Percentiles rank a stretch among this genome's conserved stretches.
Evolutionary conservation across 2,888 invertebrate species (phyloP).

Genomic region (Petrolisthes cinctipes): DNA sequence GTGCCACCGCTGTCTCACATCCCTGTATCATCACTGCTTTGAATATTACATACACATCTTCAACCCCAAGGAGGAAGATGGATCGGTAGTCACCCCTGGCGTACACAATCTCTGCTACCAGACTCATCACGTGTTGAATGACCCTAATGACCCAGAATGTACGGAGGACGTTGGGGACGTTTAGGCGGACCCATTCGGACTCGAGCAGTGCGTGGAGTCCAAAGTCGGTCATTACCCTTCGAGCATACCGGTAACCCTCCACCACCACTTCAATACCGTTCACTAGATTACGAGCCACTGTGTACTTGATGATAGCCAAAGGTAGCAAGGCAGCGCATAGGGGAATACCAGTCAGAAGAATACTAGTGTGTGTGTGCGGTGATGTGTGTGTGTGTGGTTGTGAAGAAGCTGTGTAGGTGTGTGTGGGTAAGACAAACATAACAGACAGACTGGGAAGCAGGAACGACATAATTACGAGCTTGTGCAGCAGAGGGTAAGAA

Average conservation of each 20-base stretch:
- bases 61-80: conserved; percentile 30
- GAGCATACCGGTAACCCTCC: conserved; percentile 55
- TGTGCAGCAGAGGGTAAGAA: conserved; percentile 43
- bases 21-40: conserved; percentile 85
- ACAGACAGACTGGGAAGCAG: conserved; percentile 38
- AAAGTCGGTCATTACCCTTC: conserved; percentile 76
- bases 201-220: conserved; percentile 89
- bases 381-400: no score
- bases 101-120: conserved; percentile 73
- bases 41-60: conserved; percentile 69
- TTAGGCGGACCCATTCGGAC: conserved; percentile 89
- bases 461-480: conserved; percentile 48
- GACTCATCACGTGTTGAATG: conserved; percentile 76
- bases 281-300: conserved; percentile 38
- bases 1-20: conserved; percentile 90
- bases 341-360: conserved; percentile 43
- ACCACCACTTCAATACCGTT: conserved; percentile 42
- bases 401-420: background rate
- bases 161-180: conserved; percentile 88
- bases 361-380: background rate
- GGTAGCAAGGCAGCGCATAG: conserved; percentile 55
- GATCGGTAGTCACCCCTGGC: conserved; percentile 55
- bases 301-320: conserved; percentile 50
- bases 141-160: conserved; percentile 88
- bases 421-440: conserved; percentile 38